Conservation (phyloP, 2,797 vertebrate genomes). For the Sebastes trivittatus region DNA sequence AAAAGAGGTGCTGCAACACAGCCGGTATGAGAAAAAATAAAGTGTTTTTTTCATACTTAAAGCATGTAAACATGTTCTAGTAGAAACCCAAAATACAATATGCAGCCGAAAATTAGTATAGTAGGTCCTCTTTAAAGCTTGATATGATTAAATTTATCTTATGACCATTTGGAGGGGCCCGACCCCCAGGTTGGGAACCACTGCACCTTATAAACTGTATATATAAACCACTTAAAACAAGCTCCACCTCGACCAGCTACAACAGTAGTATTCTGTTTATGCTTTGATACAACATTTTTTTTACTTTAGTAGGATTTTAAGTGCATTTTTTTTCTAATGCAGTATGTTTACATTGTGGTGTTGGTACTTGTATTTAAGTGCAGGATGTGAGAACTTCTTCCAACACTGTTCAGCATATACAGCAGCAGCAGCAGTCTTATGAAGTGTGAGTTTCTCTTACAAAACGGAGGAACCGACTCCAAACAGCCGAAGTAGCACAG, state of each 20-base stretch:
- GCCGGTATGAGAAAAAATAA: no score
- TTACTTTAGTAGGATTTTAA: background rate
- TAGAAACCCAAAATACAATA: no score
- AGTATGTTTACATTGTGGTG: background rate
- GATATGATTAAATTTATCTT: no score
- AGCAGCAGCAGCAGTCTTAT: background rate
- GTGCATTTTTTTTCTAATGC: background rate
- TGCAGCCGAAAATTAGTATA: no score
- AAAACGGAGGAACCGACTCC: background rate
- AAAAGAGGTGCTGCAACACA: no score
- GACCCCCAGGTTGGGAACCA: no score
- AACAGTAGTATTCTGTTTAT: background rate
- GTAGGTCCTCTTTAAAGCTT: no score
- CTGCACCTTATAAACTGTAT: no score
- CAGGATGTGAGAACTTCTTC: background rate
- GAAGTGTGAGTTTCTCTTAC: background rate
- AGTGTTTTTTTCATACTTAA: no score
- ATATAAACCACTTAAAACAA: background rate
- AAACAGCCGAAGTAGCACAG: constrained; percentile 16
- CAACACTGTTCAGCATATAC: background rate
- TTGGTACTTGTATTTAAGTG: background rate
- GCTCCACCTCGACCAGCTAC: background rate
- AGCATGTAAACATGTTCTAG: no score
- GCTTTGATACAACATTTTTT: no score
- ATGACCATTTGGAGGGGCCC: no score